These are phyloP conservation scores for Anaspis maculata DNA, from an alignment of 2,888 invertebrate genomes.

Conservation along the genomic window DNA sequence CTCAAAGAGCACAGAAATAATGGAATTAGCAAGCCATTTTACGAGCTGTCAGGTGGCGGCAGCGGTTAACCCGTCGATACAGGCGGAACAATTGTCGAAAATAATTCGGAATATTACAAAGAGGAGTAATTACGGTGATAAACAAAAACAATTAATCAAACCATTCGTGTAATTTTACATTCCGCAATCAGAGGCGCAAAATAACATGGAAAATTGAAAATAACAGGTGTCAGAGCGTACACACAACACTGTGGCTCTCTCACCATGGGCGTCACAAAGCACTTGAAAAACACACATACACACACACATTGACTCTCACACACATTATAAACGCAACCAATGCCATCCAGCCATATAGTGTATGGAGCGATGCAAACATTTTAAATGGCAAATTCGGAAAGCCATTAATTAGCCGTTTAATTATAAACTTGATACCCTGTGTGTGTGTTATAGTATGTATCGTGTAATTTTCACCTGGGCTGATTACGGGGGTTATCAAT, in stretches of 20 bases:
- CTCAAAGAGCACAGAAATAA: too few relatives aligned
- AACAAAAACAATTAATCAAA: slow-evolving; percentile 43
- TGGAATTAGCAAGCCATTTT: too few relatives aligned
- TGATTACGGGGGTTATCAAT: slow-evolving; percentile 10
- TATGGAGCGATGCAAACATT: slow-evolving; percentile 24
- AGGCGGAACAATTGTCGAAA: slow-evolving; percentile 31
- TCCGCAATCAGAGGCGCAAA: slow-evolving; percentile 36
- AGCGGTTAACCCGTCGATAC: slow-evolving; percentile 15
- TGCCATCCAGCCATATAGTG: not conserved
- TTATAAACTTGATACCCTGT: slow-evolving; percentile 29
- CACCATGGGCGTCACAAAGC: slow-evolving; percentile 30
- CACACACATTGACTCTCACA: slow-evolving; percentile 3
- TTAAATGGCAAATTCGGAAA: slow-evolving; percentile 33
- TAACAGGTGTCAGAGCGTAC: slow-evolving; percentile 37
- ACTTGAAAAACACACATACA: slow-evolving; percentile 29
- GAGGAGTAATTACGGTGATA: slow-evolving; percentile 38
- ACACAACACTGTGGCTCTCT: slow-evolving; percentile 20
- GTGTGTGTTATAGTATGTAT: slow-evolving; percentile 1
- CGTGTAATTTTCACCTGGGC: slow-evolving; percentile 25
- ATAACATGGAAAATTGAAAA: slow-evolving; percentile 41
- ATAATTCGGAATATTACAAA: slow-evolving; percentile 37
- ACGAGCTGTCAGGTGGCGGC: slow-evolving; percentile 4
- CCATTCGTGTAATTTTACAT: slow-evolving; percentile 39
- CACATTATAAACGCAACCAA: not conserved
- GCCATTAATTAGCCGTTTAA: slow-evolving; percentile 36